Evolutionary conservation across 2,113 vertebrate genomes (phyloP), one percentile per base, ranked within the genome.

Genomic region (Sapajus apella): DNA sequence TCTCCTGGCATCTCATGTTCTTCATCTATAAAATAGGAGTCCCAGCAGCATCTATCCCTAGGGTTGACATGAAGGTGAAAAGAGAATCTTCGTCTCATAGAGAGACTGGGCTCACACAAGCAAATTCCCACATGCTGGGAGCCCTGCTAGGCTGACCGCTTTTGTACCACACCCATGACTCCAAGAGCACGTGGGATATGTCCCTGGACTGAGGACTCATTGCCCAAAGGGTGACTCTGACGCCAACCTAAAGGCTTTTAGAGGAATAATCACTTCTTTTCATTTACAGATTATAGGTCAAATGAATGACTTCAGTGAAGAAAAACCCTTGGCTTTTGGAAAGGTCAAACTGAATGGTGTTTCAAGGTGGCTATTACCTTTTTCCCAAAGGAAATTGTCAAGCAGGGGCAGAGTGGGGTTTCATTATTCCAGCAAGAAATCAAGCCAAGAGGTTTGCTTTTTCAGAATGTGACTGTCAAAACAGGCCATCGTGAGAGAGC

Each of bases 261-360:
- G 8, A 82, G 52, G 30, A 73, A 96, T 35, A 72, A 56, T 91
- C 30, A 23, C 35, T 50, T 68, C 43, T 87, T 94, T 92, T 56
- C 55, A 43, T 37, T 96, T n/a, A 82, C 20, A 95, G 79, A 93
- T 87, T 87, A 50, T 6, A 75, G 90, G 61, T 83, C 87, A 56
- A 64, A 45, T 61, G 72, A 96, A 87, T 93, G 58, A 47, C 66
- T 90, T 73, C 11, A 81, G 85, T 70, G 50, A 87, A 56, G 37
- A 55, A 70, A 92, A 83, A 35, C 23, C 81, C 61, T 72, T 84
- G 27, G 21, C 8, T 90, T 81, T 75, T 45, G 37, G 81, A 93
- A 95, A 96, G 94, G 61, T 93, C 81, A 96, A 55, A 83, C 1
- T 50, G 80, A n/a, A 40, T 70, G 32, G 21, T 27, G 94, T 89